Conservation (phyloP, 2,113 vertebrate genomes). For the Ploceus nigricollis region DNA sequence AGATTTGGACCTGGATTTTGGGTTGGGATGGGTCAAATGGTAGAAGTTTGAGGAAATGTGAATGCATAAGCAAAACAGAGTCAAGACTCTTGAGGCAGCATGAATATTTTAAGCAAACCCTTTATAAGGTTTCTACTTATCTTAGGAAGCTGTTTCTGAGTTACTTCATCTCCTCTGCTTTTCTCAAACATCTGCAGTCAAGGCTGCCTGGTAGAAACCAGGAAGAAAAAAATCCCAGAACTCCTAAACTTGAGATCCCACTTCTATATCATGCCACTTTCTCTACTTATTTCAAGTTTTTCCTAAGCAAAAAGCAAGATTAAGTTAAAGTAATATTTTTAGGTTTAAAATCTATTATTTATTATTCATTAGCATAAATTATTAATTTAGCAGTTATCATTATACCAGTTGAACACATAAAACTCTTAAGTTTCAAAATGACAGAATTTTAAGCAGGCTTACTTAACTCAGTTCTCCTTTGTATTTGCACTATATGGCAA, state of each 20-base stretch:
- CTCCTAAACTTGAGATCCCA: background rate
- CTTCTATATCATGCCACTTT: background rate
- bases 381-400: background rate
- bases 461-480: background rate
- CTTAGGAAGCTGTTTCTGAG: background rate
- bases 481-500: background rate
- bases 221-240: background rate
- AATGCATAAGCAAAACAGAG: background rate
- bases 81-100: background rate
- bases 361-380: background rate
- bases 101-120: background rate
- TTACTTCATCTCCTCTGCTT: background rate
- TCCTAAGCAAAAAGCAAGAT: background rate
- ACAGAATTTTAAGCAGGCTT: background rate
- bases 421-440: background rate
- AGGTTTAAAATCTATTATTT: background rate
- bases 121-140: background rate
- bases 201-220: background rate
- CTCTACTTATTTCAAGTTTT: background rate
- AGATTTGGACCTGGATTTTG: background rate
- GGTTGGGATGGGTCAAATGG: background rate
- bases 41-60: background rate
- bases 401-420: background rate
- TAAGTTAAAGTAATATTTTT: background rate
- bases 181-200: background rate